A percentile compares a stretch with the other conserved stretches of the same genome.
Evolutionary conservation across 2,888 invertebrate genomes (phyloP).

Genomic region (Gisinianus flammeolus): DNA sequence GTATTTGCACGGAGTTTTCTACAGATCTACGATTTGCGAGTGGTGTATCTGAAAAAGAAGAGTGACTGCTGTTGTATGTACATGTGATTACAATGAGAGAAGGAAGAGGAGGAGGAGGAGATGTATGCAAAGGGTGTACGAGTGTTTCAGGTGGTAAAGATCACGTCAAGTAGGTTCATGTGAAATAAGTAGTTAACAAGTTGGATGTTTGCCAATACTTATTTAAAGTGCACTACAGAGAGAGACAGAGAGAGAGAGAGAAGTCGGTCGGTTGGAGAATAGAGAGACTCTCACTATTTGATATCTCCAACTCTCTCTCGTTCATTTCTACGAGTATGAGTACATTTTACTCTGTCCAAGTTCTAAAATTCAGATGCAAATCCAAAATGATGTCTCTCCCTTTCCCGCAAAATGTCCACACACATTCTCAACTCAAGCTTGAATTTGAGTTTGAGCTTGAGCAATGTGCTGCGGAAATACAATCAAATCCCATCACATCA

Average conservation of each 20-base stretch:
- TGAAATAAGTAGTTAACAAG: not conserved
- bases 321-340: not conserved
- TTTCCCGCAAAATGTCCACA: not conserved
- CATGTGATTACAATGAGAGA: not conserved
- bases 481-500: not conserved
- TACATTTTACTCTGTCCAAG: not conserved
- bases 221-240: constrained; percentile 10
- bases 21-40: no score
- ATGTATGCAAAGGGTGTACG: not conserved
- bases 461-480: no score
- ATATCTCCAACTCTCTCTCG: not conserved
- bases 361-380: not conserved
- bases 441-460: not conserved
- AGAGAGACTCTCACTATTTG: not conserved
- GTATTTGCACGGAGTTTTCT: no score
- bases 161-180: not conserved
- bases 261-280: not conserved
- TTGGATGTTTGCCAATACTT: constrained; percentile 14
- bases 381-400: not conserved
- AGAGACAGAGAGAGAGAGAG: not conserved
- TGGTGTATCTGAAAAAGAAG: no score
- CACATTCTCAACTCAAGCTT: not conserved
- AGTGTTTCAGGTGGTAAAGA: constrained; percentile 23
- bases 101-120: no score
- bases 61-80: not conserved